Percentiles rank a stretch among this genome's conserved stretches.
Conservation (phyloP, 2,797 vertebrate genomes). For the Gymnocypris eckloni region DNA sequence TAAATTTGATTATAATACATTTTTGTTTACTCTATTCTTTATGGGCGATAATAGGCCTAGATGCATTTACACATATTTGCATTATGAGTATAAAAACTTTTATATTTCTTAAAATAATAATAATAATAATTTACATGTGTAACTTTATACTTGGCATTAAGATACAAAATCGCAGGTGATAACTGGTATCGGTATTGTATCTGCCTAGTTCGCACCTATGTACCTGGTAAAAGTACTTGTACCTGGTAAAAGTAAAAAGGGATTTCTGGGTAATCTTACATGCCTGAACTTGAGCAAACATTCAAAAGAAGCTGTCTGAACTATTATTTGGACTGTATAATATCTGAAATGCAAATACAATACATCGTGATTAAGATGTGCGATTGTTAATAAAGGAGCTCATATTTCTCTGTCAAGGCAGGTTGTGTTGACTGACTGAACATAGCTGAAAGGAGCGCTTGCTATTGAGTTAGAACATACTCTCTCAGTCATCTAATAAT, state of each 20-base stretch:
- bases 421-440: conserved; percentile 23
- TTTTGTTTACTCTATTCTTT: not conserved
- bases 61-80: not conserved
- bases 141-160: not conserved
- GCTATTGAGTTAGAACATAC: conserved; percentile 14
- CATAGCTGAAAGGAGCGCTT: conserved; percentile 14
- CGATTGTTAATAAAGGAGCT: conserved; percentile 1
- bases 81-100: not conserved
- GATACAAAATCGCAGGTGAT: not conserved
- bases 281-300: not conserved
- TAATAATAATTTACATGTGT: not conserved
- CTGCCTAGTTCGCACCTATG: not conserved
- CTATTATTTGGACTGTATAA: not conserved
- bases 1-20: not conserved
- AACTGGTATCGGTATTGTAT: not conserved
- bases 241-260: not conserved
- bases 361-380: conserved; percentile 16
- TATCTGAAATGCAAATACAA: conserved; percentile 23
- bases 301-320: not conserved
- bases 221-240: not conserved
- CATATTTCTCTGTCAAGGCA: conserved; percentile 9
- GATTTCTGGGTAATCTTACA: not conserved
- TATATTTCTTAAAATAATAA: not conserved
- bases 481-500: conserved; percentile 22
- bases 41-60: not conserved